Base-by-base conservation (phyloP, 2,888 invertebrate species). In the Amaurobius ferox region DNA sequence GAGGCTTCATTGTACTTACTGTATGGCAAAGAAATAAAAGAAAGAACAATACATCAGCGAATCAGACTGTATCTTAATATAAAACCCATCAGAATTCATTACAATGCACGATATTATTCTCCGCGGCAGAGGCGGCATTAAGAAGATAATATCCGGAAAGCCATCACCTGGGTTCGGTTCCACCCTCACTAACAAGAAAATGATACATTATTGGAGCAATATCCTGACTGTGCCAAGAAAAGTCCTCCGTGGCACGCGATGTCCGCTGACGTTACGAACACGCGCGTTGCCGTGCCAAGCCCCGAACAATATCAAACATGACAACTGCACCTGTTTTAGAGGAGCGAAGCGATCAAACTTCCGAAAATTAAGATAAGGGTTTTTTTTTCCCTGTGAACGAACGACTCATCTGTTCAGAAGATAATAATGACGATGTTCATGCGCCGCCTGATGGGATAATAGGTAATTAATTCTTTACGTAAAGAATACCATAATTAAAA, bases 141-240 rank as follows among this genome's bases (percentile, higher is more conserved):
- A n/a, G n/a, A n/a, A n/a, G n/a, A n/a, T n/a, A n/a, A n/a, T n/a
- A n/a, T n/a, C n/a, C n/a, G n/a, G n/a, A n/a, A n/a, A n/a, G n/a
- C n/a, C n/a, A n/a, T n/a, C n/a, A n/a, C n/a, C n/a, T n/a, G n/a
- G n/a, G n/a, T n/a, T n/a, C n/a, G n/a, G n/a, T n/a, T n/a, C n/a
- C n/a, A n/a, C n/a, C n/a, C n/a, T n/a, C n/a, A n/a, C n/a, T n/a
- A 70, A 86, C 81, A 76, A 81, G 79, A 79, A 79, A 79, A 66
- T 79, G 79, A 79, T 79, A 79, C 79, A 79, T 79, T 79, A 79
- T 79, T 73, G 66, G 66, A 72, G 39, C 79, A 67, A 66, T 79
- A 79, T n/a, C 79, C 44, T n/a, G 61, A 40, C 71, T 44, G 39
- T n/a, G 30, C 16, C 13, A 39, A 40, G 35, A 68, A 35, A 35